Conservation (phyloP, 2,888 invertebrate species). For the Mellilla xanthometata region DNA sequence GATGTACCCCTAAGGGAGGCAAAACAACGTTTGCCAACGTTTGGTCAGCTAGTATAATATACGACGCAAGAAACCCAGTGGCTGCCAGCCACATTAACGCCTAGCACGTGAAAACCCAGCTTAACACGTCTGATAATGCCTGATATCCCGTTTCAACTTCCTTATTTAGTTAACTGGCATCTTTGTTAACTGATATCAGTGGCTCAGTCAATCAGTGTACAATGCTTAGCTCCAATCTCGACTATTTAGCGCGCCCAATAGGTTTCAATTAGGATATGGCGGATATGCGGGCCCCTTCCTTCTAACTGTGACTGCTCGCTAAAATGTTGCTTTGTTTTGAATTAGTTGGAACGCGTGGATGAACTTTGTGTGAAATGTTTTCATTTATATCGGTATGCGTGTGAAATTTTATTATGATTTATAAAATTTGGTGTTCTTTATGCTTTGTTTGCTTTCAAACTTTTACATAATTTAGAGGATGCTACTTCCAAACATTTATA, state of each 20-base stretch:
- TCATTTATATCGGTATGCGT: too few relatives aligned
- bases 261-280: slow-evolving; percentile 74
- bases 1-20: too few relatives aligned
- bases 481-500: too few relatives aligned
- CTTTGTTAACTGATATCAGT: slow-evolving; percentile 34
- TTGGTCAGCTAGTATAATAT: too few relatives aligned
- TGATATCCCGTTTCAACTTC: slow-evolving; percentile 69
- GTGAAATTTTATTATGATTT: too few relatives aligned
- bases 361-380: background rate
- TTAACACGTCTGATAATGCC: slow-evolving; percentile 37
- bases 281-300: slow-evolving; percentile 81
- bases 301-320: slow-evolving; percentile 40
- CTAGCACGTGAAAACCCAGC: too few relatives aligned
- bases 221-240: slow-evolving; percentile 66
- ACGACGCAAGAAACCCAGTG: too few relatives aligned
- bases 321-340: slow-evolving; percentile 41
- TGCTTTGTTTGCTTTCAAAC: too few relatives aligned
- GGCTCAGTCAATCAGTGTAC: slow-evolving; percentile 74
- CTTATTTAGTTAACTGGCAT: slow-evolving; percentile 64
- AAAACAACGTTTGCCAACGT: too few relatives aligned
- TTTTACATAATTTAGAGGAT: too few relatives aligned
- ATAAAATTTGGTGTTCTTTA: too few relatives aligned
- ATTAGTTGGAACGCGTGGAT: background rate
- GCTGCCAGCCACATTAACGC: too few relatives aligned
- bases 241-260: slow-evolving; percentile 80